Evolutionary conservation across 2,888 invertebrate species (phyloP).

Genomic region (Troglohyphantes excavatus): DNA sequence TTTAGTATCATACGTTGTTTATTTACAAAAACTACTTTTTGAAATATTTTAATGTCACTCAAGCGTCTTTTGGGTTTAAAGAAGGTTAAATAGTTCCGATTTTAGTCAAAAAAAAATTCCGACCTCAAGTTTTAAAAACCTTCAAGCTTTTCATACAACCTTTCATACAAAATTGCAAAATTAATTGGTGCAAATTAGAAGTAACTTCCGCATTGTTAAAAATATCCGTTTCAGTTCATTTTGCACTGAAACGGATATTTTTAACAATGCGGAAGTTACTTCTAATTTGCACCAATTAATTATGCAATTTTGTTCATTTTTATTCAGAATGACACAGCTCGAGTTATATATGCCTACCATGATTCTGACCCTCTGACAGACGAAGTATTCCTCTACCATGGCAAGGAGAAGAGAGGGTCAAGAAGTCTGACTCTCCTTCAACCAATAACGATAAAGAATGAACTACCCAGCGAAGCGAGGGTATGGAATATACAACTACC

Average conservation of each 20-base stretch:
- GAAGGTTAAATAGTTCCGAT: no score
- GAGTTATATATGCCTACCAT: constrained; percentile 91
- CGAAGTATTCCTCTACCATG: constrained; percentile 84
- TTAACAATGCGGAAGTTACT: not conserved
- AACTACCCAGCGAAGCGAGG: constrained; percentile 49
- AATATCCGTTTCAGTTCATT: not conserved
- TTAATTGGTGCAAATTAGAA: not conserved
- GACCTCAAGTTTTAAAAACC: not conserved
- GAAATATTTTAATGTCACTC: no score
- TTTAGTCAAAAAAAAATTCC: no score
- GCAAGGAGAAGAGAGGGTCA: constrained; percentile 86
- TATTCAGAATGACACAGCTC: constrained; percentile 86
- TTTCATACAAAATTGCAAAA: not conserved
- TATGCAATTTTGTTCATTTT: not conserved
- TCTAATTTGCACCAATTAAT: not conserved
- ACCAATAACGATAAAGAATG: not conserved
- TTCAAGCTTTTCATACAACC: not conserved
- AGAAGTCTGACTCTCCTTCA: constrained; percentile 84
- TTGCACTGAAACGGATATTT: not conserved
- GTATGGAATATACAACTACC: constrained; percentile 65
- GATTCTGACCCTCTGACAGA: constrained; percentile 83
- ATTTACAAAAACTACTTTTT: no score
- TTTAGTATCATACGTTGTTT: no score
- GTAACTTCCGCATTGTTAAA: not conserved
- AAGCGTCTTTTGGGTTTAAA: no score